Evolutionary conservation across 2,888 invertebrate genomes (phyloP).

Genomic region (Anoncus sp.): DNA sequence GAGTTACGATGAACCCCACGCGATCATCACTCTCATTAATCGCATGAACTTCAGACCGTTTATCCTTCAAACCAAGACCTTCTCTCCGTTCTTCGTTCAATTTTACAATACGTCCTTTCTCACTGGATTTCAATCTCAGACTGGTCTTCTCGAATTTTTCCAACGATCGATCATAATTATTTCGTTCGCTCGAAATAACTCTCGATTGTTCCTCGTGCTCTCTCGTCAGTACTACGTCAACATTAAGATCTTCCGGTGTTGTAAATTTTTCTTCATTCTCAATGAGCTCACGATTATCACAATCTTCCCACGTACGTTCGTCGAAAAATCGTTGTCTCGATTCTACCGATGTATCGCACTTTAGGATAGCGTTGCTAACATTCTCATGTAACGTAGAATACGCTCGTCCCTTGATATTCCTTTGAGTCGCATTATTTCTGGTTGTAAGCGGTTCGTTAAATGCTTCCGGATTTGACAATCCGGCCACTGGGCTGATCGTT

Average conservation of each 20-base stretch:
- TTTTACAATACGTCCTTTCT: constrained; percentile 6
- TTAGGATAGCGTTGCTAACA: constrained; percentile 15
- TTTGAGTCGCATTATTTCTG: constrained; percentile 48
- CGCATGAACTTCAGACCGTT: neutral
- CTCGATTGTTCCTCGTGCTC: too few relatives aligned
- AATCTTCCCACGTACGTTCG: constrained; percentile 5
- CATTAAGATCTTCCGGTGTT: neutral
- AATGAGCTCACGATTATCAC: constrained; percentile 66
- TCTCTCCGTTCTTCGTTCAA: neutral
- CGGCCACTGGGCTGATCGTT: constrained; percentile 1
- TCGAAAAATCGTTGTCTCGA: constrained; percentile 1
- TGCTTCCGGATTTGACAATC: constrained; percentile 61
- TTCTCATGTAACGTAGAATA: neutral
- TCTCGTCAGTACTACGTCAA: too few relatives aligned
- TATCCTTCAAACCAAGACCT: neutral
- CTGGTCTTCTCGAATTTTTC: neutral
- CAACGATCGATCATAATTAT: neutral
- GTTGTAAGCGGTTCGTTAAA: constrained; percentile 64
- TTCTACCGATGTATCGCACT: neutral
- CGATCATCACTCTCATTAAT: constrained; percentile 19
- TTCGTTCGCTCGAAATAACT: too few relatives aligned
- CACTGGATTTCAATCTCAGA: neutral
- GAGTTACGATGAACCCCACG: constrained; percentile 30
- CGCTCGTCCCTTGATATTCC: constrained; percentile 20
- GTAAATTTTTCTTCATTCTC: constrained; percentile 60